Evolutionary conservation across 2,888 invertebrate species (phyloP).

Genomic region (Serripes groenlandicus): DNA sequence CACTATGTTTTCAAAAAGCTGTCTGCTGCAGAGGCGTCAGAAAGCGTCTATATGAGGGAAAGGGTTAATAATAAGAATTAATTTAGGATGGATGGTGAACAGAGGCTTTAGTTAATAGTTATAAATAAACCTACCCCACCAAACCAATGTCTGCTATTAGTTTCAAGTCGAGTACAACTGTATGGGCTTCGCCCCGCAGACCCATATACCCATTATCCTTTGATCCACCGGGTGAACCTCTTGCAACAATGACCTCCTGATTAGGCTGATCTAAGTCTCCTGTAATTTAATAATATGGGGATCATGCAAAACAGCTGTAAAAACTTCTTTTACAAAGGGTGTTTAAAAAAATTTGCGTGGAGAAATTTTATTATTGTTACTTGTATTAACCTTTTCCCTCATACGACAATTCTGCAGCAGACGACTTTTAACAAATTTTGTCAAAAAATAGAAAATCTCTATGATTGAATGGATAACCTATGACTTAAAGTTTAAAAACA

Average conservation of each 20-base stretch:
- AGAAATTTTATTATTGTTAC: too few relatives aligned
- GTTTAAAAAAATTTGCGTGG: not conserved
- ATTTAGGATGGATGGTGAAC: too few relatives aligned
- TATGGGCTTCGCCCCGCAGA: constrained; percentile 90
- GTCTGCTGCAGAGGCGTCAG: too few relatives aligned
- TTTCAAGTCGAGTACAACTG: constrained; percentile 94
- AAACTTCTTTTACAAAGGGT: not conserved
- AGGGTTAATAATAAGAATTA: too few relatives aligned
- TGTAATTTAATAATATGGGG: constrained; percentile 49
- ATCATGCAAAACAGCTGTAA: not conserved
- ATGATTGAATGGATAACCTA: too few relatives aligned
- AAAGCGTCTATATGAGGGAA: too few relatives aligned
- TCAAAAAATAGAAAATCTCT: too few relatives aligned
- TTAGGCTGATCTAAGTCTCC: constrained; percentile 81
- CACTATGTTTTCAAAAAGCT: too few relatives aligned
- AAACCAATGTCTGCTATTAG: constrained; percentile 97
- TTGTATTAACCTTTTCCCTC: too few relatives aligned
- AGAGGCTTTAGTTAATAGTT: too few relatives aligned
- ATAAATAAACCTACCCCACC: constrained; percentile 91
- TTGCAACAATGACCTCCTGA: constrained; percentile 79
- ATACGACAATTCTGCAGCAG: not conserved
- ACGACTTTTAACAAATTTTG: too few relatives aligned
- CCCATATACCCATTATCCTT: constrained; percentile 93
- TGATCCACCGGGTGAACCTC: constrained; percentile 92
- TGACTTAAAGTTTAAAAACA: too few relatives aligned